Base-by-base conservation (phyloP, 1,140 invertebrate species). In the Scylla paramamosain region DNA sequence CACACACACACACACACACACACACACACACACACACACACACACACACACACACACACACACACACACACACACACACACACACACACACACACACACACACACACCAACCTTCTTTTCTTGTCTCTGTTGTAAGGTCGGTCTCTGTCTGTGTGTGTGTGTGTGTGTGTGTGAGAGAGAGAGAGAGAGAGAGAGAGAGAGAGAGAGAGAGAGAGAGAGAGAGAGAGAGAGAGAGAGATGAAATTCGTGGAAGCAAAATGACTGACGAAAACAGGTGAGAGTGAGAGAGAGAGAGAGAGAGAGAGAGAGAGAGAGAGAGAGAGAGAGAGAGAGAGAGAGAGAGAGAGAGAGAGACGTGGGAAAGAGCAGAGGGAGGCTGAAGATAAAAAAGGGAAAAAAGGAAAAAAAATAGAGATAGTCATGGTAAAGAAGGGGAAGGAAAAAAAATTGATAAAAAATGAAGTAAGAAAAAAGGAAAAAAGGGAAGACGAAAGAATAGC, bases 1-100 rank as follows among this genome's bases (percentile, higher is more conserved):
- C 32, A 89, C 87, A 89, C 39, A 89, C 87, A 46, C 87, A 89
- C 87, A 89, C 87, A 89, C 87, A 89, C 87, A 89, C 87, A 89
- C 87, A 89, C 87, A 89, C 87, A 89, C 87, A 89, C 59, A 67
- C 59, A 67, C 59, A 67, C 59, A 67, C 59, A 67, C 59, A 67
- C 59, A 67, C 59, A 67, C 59, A 67, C 59, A 67, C 59, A 67
- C 59, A 67, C 59, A 67, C 59, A 77, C 67, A 77, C 67, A 77
- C 67, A 77, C 67, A 77, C 67, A 77, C 67, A 77, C 67, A 77
- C 67, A 77, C 67, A 77, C 67, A 77, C 67, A 77, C 67, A 77
- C 67, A 77, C 67, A 77, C 67, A 77, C 67, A 77, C 67, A 77
- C 67, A 77, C 67, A 77, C 67, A 77, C 67, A 77, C 67, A 77